phyloP scores from a whole-genome alignment of 2,113 vertebrate genomes.

The Chlorodrepanis virens region DNA sequence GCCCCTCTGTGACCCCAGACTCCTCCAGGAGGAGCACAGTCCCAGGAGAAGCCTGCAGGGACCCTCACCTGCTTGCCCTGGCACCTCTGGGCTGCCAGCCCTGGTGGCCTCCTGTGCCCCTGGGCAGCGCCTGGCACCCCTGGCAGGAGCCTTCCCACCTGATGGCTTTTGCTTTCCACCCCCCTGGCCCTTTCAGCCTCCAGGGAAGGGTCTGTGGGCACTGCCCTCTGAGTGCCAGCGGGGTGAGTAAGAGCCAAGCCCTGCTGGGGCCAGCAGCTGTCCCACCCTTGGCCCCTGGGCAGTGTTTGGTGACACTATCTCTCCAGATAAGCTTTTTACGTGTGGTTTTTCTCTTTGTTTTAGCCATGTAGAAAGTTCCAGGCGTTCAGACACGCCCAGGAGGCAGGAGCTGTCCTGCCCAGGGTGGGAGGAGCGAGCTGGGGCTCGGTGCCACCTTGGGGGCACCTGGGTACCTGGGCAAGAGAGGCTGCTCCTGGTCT shows the following conservation, averaged over 20 bases:
- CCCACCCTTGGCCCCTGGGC: background rate
- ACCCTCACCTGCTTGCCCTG: background rate
- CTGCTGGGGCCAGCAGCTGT: background rate
- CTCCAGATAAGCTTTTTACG: background rate
- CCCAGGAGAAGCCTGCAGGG: background rate
- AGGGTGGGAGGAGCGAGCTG: background rate
- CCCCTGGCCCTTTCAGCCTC: background rate
- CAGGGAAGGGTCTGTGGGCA: background rate
- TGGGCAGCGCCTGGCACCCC: background rate
- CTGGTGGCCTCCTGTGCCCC: background rate
- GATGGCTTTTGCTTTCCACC: background rate
- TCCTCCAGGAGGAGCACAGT: background rate
- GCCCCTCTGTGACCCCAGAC: background rate
- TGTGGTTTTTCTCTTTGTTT: background rate
- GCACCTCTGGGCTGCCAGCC: background rate
- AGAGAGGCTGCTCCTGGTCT: background rate
- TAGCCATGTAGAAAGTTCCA: background rate
- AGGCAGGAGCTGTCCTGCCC: background rate
- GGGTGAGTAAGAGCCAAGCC: background rate
- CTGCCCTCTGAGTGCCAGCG: background rate
- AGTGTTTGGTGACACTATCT: background rate
- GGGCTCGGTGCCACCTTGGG: accelerated
- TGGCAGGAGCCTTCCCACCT: background rate
- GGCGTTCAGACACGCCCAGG: background rate
- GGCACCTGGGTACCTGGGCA: background rate